A percentile compares a stretch with the other conserved stretches of the same genome.
Evolutionary conservation across 92 coral and sea anemone species (phyloP).

Genomic region (Montipora capitata): DNA sequence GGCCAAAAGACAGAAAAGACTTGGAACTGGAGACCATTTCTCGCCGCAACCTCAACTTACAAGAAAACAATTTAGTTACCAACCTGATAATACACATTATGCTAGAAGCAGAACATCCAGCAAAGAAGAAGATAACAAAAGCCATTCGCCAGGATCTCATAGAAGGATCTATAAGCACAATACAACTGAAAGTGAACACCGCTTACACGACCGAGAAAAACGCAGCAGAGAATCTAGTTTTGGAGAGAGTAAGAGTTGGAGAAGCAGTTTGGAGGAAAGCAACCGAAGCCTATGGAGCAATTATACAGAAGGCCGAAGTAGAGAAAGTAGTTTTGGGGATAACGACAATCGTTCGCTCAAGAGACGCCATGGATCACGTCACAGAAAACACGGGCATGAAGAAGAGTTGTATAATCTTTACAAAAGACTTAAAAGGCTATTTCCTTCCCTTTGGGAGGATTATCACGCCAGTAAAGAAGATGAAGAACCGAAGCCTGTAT

Average conservation of each 20-base stretch:
- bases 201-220: constrained; percentile 1
- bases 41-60: neutral
- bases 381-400: constrained; percentile 11
- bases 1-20: constrained; percentile 21
- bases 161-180: neutral
- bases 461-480: constrained; percentile 1
- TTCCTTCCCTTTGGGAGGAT: constrained; percentile 12
- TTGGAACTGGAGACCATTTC: constrained; percentile 15
- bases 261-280: constrained; percentile 21
- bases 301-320: constrained; percentile 30
- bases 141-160: neutral
- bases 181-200: constrained; percentile 1
- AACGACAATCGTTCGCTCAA: constrained; percentile 17
- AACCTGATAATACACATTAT: neutral
- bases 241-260: constrained; percentile 1
- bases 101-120: constrained; percentile 50
- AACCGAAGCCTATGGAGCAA: constrained; percentile 37
- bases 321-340: constrained; percentile 45
- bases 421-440: constrained; percentile 13
- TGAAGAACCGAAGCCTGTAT: constrained; percentile 50
- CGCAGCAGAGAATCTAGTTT: neutral
- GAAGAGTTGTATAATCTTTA: constrained; percentile 38
- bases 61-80: neutral
- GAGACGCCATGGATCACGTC: constrained; percentile 15
- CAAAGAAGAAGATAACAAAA: constrained; percentile 37